phyloP scores from a whole-genome alignment of 2,113 vertebrate species.

The Mus spicilegus region DNA sequence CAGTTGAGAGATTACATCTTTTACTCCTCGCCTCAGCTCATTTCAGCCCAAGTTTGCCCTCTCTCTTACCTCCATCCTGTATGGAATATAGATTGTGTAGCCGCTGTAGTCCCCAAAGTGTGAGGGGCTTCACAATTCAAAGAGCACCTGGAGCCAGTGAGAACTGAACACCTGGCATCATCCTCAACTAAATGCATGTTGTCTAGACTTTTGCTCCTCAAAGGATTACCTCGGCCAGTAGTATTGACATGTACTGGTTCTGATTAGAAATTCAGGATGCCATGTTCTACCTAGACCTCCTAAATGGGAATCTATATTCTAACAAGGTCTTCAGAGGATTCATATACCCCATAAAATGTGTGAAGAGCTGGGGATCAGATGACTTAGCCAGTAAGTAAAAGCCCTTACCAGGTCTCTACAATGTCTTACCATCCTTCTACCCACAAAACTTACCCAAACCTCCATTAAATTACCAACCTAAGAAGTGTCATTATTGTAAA shows the following conservation, averaged over 20 bases:
- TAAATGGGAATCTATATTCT: not conserved
- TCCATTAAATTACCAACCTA: not conserved
- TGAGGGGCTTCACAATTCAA: not conserved
- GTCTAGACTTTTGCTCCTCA: not conserved
- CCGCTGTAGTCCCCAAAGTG: not conserved
- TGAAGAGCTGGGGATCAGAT: not conserved
- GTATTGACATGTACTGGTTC: not conserved
- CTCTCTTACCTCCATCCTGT: not conserved
- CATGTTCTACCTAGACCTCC: not conserved
- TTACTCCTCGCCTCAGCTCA: not conserved
- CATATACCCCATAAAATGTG: not conserved
- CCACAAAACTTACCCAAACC: not conserved
- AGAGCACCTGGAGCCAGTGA: not conserved
- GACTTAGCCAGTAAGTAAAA: conserved; percentile 1
- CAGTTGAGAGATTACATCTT: not conserved
- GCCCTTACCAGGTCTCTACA: not conserved
- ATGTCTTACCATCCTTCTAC: not conserved
- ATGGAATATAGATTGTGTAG: not conserved
- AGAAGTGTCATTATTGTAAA: conserved; percentile 1
- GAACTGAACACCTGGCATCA: not conserved
- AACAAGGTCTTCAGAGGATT: not conserved
- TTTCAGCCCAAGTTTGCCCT: not conserved
- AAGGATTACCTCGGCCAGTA: not conserved
- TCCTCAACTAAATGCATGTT: not conserved
- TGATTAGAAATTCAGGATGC: not conserved